Base-by-base conservation (phyloP, 2,888 invertebrate species). In the Autographa pulchrina region DNA sequence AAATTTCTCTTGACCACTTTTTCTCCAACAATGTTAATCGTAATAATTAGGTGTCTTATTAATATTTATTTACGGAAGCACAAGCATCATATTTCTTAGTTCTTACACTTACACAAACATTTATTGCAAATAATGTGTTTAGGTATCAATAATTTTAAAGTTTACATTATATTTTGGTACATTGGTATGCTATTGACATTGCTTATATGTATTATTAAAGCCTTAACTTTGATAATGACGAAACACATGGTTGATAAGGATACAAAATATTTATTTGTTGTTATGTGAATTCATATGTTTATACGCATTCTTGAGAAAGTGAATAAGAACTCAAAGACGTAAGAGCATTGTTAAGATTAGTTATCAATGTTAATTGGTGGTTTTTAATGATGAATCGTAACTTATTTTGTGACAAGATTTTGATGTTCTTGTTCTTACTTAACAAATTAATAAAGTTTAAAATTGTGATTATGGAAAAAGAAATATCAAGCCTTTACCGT, bases 171-270 rank as follows among this genome's bases (percentile, higher is more conserved):
- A n/a, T 63, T 60, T 32, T 43, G 18, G 18, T 54, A 35, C 62
- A 65, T 69, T 67, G 3, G 54, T 54, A 20, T 54, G 54, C 20
- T 56, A 56, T 56, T 69, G 65, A 31, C 54, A 31, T 68, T 70
- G 68, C 61, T 67, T 77, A 66, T 48, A 65, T 62, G 48, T 41
- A 32, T 65, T 63, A 71, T 64, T 32, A 58, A 16, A 48, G 56
- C 58, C 62, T 77, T 70, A 70, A 65, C 62, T 62, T 65, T 73
- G 66, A 68, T 73, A 61, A 60, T 65, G 43, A 72, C 64, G 66
- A 71, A 61, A 70, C 31, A 62, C 35, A 52, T 58, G 35, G 31
- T 43, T 68, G 79, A 74, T 76, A 81, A 72, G 63, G 61, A 64
- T 60, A 31, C 68, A 64, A 31, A 68, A 48, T 18, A 2, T 54